Base-by-base conservation (phyloP, 2,797 vertebrate genomes). In the Falco peregrinus region DNA sequence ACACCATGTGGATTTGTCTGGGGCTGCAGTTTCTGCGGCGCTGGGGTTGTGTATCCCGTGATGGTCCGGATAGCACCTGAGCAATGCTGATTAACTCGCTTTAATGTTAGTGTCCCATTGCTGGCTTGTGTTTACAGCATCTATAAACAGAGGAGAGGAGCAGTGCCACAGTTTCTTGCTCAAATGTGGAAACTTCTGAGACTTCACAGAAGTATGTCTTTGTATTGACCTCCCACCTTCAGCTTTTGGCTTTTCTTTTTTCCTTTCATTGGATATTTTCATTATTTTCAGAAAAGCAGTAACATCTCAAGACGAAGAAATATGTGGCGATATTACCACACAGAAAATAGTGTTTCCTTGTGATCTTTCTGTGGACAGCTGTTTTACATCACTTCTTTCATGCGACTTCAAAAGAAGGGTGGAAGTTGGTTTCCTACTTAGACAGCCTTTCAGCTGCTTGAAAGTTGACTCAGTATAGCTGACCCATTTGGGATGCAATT, bases 361-460 rank as follows among this genome's bases (percentile, higher is more conserved):
- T 82, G 76, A 71, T 92, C 67, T 75, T n/a, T 29, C 87, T 54
- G 53, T 18, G 37, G 88, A 50, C 96, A 94, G 91, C 87, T 95
- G 91, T 16, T 95, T 92, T 56, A 21, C 82, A 92, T 95, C 89
- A 26, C 81, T 92, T 47, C 88, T 84, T 75, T 80, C 67, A 47
- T 59, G 54, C 47, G 13, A 3, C 77, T 79, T 90, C 88, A 91
- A 51, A 82, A 76, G 70, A 47, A 75, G 85, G 45, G 51, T 45
- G 16, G 68, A 70, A 77, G 22, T 77, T 89, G 71, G 21, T 92
- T 92, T 93, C 68, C 41, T 71, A 0, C 84, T 56, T 56, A 37
- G 33, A 6, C 84, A 59, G 69, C 63, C 54, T 81, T 84, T 81
- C 51, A 65, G 4, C 59, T 65, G 3, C 59, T 73, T 79, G 67